Conservation (phyloP, 1,140 invertebrate genomes). For the Anoplophora glabripennis region DNA sequence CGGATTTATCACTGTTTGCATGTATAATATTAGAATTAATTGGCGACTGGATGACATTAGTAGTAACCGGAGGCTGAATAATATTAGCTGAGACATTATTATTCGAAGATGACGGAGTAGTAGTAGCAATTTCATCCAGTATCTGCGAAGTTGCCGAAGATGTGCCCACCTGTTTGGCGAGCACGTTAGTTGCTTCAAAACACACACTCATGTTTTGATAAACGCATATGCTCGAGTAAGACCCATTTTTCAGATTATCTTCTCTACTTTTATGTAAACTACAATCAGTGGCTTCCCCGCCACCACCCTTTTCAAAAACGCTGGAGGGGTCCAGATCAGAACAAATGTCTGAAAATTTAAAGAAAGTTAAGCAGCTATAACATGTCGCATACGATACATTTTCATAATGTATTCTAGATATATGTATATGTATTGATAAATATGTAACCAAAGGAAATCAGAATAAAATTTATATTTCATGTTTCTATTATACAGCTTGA, state of each 20-base stretch:
- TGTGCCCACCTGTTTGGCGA: conserved; percentile 32
- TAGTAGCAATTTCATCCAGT: conserved; percentile 6
- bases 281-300: conserved; percentile 30
- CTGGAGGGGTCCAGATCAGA: conserved; percentile 42
- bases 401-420: conserved; percentile 13
- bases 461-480: no score
- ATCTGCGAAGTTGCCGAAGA: conserved; percentile 10
- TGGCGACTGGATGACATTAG: not conserved
- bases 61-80: not conserved
- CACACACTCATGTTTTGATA: conserved; percentile 45
- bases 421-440: no score
- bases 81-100: not conserved
- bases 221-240: not conserved
- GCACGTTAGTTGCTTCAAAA: conserved; percentile 37
- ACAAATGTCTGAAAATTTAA: conserved; percentile 4
- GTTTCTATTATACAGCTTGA: no score
- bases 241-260: conserved; percentile 23
- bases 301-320: conserved; percentile 32
- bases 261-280: not conserved
- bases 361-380: not conserved
- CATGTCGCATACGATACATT: not conserved
- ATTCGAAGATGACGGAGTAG: not conserved
- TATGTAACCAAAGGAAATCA: not conserved
- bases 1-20: conserved; percentile 8
- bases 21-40: not conserved